These are phyloP conservation scores for Epinotia brunnichana DNA, from an alignment of 2,888 invertebrate species.

Conservation along the genomic window DNA sequence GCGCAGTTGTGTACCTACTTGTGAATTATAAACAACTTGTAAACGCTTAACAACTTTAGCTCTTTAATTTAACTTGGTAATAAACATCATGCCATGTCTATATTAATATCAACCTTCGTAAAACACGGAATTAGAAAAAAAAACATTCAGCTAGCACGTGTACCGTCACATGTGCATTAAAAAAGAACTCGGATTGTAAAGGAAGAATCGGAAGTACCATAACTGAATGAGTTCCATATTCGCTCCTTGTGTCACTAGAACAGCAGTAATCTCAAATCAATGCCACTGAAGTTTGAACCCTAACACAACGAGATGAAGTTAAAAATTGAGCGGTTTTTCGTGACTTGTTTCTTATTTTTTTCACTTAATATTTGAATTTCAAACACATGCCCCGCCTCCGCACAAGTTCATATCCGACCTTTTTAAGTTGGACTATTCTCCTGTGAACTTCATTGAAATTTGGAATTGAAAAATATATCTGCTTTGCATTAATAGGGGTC, in stretches of 20 bases:
- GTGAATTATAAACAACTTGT: neutral
- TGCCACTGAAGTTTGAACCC: constrained; percentile 2
- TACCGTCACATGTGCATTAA: constrained; percentile 63
- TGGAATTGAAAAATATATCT: constrained; percentile 13
- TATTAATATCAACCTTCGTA: constrained; percentile 47
- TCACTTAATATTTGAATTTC: constrained; percentile 49
- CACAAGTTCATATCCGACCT: constrained; percentile 50
- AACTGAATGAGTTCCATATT: constrained; percentile 61
- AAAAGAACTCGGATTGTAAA: constrained; percentile 59
- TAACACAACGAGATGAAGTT: neutral
- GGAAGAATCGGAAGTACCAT: constrained; percentile 69
- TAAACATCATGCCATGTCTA: constrained; percentile 33
- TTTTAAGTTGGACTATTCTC: constrained; percentile 48
- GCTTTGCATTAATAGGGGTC: constrained; percentile 44
- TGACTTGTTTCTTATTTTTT: neutral
- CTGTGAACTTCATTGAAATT: constrained; percentile 36
- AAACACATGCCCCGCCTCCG: constrained; percentile 59
- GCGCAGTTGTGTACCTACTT: too few relatives aligned
- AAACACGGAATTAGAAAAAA: constrained; percentile 57
- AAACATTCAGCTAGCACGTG: constrained; percentile 66
- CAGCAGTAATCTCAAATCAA: neutral
- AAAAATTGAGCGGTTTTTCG: neutral
- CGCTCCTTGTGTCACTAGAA: neutral
- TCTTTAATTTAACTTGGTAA: constrained; percentile 15
- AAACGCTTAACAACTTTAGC: neutral